A percentile compares a stretch with the other conserved stretches of the same genome.
Evolutionary conservation across 2,797 vertebrate genomes (phyloP).

Genomic region (Cyclopterus lumpus): DNA sequence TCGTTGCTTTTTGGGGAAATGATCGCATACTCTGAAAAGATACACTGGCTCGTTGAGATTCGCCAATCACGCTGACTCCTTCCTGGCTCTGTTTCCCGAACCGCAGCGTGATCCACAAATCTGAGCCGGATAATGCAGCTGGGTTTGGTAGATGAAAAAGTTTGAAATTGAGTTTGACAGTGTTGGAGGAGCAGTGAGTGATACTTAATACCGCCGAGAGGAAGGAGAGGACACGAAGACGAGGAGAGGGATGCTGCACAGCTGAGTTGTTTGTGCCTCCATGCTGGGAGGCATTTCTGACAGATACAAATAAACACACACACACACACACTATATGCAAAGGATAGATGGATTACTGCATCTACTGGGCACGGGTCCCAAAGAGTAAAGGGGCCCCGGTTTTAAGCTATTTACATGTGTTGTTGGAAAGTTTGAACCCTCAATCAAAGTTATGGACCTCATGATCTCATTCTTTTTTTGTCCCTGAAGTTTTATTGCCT

Average conservation of each 20-base stretch:
- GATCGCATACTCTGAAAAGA: slow-evolving; percentile 62
- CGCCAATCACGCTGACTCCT: slow-evolving; percentile 67
- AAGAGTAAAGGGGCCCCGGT: neutral
- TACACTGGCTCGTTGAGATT: slow-evolving; percentile 59
- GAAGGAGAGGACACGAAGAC: slow-evolving; percentile 59
- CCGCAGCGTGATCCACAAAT: slow-evolving; percentile 61
- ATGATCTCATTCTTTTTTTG: neutral
- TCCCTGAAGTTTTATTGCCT: neutral
- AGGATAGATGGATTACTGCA: slow-evolving; percentile 21
- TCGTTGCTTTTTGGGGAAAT: slow-evolving; percentile 21
- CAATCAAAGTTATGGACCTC: neutral
- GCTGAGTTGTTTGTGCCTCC: slow-evolving; percentile 48
- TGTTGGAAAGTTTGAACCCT: slow-evolving; percentile 34
- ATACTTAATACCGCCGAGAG: slow-evolving; percentile 57
- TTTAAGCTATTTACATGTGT: slow-evolving; percentile 14
- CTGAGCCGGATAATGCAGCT: slow-evolving; percentile 68
- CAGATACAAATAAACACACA: slow-evolving; percentile 42
- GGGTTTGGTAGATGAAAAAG: slow-evolving; percentile 73
- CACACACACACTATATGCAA: neutral
- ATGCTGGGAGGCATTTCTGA: slow-evolving; percentile 45
- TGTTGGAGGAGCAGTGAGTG: slow-evolving; percentile 57
- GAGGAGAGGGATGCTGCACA: slow-evolving; percentile 56
- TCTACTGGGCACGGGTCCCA: slow-evolving; percentile 1
- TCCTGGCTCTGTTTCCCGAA: slow-evolving; percentile 59
- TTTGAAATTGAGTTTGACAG: slow-evolving; percentile 77